phyloP scores from a whole-genome alignment of 2,797 vertebrate genomes.

The Oreonectes daqikongensis region DNA sequence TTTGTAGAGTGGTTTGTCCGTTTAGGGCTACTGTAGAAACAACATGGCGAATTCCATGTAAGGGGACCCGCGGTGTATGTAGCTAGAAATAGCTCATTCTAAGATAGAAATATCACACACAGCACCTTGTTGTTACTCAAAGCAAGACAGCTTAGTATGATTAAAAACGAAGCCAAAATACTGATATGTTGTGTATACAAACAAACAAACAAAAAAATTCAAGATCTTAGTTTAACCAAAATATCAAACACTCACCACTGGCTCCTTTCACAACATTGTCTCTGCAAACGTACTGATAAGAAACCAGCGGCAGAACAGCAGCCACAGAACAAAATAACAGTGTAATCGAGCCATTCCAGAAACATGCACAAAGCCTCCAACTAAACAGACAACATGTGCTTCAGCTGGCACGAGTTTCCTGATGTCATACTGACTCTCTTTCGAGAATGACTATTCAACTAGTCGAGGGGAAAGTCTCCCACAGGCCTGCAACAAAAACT shows the following conservation, averaged over 20 bases:
- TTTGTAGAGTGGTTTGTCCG: too few species aligned
- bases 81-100: too few species aligned
- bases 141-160: not conserved
- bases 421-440: conserved; percentile 28
- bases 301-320: conserved; percentile 26
- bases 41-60: too few species aligned
- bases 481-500: conserved; percentile 14
- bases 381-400: conserved; percentile 16
- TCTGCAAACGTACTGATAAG: conserved; percentile 51
- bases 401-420: conserved; percentile 20
- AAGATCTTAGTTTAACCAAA: conserved; percentile 19
- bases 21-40: too few species aligned
- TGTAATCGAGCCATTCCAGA: conserved; percentile 14
- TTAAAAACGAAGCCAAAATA: not conserved
- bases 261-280: conserved; percentile 31
- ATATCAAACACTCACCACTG: conserved; percentile 29
- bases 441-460: not conserved
- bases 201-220: not conserved
- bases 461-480: not conserved
- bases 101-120: too few species aligned
- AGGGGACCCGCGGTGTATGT: too few species aligned
- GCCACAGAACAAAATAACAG: conserved; percentile 28
- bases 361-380: conserved; percentile 18
- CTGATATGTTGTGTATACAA: not conserved
- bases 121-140: too few species aligned